phyloP scores from a whole-genome alignment of 2,888 invertebrate genomes.

The Schizaphis graminum region DNA sequence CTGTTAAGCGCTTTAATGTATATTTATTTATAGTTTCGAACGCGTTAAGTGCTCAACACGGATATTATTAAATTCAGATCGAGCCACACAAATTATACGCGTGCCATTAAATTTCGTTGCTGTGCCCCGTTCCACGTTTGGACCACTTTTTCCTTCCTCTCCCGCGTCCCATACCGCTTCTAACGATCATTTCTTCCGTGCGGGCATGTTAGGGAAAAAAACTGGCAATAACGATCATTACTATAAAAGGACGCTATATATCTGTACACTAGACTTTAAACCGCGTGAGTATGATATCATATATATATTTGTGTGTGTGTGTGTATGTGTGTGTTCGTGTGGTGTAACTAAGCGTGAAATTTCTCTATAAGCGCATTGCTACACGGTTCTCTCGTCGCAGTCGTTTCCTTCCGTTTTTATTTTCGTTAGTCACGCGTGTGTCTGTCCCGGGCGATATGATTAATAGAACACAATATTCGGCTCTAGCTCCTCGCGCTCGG shows the following conservation, averaged over 20 bases:
- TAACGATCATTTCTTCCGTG: not conserved
- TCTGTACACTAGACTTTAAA: not conserved
- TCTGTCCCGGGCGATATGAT: constrained; percentile 33
- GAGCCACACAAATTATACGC: not conserved
- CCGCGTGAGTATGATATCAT: not conserved
- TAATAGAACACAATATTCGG: constrained; percentile 57
- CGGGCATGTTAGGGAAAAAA: not conserved
- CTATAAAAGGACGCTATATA: not conserved
- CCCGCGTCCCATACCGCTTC: not conserved
- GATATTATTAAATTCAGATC: not conserved
- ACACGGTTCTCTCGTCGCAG: not conserved
- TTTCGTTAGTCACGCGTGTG: not conserved
- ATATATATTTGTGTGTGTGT: not conserved
- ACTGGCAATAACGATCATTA: not conserved
- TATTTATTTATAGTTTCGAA: not conserved
- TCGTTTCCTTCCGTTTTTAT: constrained; percentile 43
- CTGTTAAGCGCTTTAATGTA: not conserved
- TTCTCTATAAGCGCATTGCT: constrained; percentile 31
- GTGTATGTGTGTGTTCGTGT: not conserved
- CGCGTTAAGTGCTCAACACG: not conserved
- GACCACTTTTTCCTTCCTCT: not conserved
- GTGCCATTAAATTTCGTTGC: not conserved
- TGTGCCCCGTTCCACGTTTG: not conserved
- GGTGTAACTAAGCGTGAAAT: constrained; percentile 54
- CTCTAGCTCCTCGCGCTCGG: constrained; percentile 35